Evolutionary conservation across 2,888 invertebrate species (phyloP), one percentile per base, ranked within the genome.

Genomic region (Ophraella communa): DNA sequence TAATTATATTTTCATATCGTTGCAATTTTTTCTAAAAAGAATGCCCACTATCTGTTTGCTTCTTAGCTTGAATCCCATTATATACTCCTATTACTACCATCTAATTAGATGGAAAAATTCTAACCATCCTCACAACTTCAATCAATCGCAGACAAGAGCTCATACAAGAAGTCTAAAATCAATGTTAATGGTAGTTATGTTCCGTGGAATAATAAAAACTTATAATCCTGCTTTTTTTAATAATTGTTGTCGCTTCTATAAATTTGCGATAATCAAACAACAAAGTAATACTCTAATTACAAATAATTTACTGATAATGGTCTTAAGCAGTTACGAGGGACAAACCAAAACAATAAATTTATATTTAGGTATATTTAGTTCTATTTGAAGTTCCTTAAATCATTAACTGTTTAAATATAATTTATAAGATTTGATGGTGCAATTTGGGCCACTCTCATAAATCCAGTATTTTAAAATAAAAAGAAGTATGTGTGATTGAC

Each of bases 191-290:
- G n/a, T 57, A 47, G 49, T 35, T 33, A 30, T 18, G 45, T 33
- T 57, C 21, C 57, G 21, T 10, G 33, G 35, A 57, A 57, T n/a
- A 33, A 47, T 45, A 20, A 20, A 44, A 45, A 45, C 45, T 21
- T 11, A 20, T 11, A 17, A 39, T 11, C 11, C 21, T 45, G 10
- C 21, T 45, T 21, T 45, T 21, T 8, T 21, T 21, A 33, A 57
- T 57, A 57, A 57, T 49, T 47, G 35, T 49, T 57, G 57, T 57
- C 47, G 57, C 47, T 57, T 49, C 21, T 45, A 21, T 20, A 24
- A 8, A 35, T 57, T 47, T 57, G 14, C 5, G 47, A 20, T 17
- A 21, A 57, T 47, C 33, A 21, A 33, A 57, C 18, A 10, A 33
- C 27, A 10, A 27, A 10, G 10, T 27, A 27, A 27, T 27, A 27